Evolutionary conservation across 2,888 invertebrate genomes (phyloP), one percentile per base, ranked within the genome.

Genomic region (Tiliacea aurago): DNA sequence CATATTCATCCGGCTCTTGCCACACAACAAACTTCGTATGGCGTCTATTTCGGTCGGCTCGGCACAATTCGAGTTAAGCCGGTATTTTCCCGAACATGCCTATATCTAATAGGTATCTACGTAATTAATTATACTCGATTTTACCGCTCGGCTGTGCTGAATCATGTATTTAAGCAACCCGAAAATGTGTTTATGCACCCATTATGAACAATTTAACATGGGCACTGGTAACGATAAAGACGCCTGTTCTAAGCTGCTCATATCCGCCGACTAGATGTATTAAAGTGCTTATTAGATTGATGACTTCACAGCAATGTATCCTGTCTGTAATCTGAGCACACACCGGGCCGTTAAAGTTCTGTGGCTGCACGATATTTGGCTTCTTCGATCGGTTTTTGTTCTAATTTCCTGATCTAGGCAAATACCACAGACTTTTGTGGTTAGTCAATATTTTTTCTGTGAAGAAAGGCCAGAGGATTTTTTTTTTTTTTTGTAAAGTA

Each of bases 191-290:
- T 1, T 13, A 13, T 37, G 43, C 13, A 45, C 4, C 43, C 43
- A 4, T 45, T 23, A 63, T 18, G 51, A 43, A 62, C 41, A 49
- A 51, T 59, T 45, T 43, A 37, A 66, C n/a, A 23, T 67, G 18
- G 23, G 37, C 28, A 13, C 43, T 45, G 41, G 41, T 41, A 41
- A 41, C 9, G 41, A 56, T 5, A 23, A 70, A 43, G 28, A n/a
- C 28, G 45, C 28, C 59, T 49, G 28, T 41, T 70, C 18, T n/a
- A n/a, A 41, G 61, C 47, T 45, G 41, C 20, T 62, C 15, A 33
- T 66, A 33, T 69, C 77, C 77, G 70, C 82, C 77, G 65, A 81
- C 70, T 81, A 70, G 61, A 51, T 56, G 33, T 47, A 47, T 53
- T 51, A 2, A 53, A 37, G 53, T 51, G n/a, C 33, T 58, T 13